Conservation (phyloP, 2,888 invertebrate genomes). For the Callyntrura guangdongensis region DNA sequence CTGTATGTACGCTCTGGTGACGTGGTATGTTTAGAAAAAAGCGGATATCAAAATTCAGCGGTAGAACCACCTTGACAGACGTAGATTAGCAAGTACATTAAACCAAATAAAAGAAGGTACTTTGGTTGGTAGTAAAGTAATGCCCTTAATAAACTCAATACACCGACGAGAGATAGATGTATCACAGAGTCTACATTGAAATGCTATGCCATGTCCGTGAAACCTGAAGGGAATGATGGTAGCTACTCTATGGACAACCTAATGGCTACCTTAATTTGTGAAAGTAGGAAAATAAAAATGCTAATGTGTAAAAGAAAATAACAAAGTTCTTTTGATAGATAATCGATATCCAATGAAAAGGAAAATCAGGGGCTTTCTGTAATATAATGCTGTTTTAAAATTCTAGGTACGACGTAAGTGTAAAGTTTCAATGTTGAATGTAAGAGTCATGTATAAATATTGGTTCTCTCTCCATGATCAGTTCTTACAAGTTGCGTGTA, state of each 20-base stretch:
- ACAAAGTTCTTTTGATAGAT: too few species aligned
- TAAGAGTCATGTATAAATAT: too few species aligned
- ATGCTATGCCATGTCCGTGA: slow-evolving; percentile 36
- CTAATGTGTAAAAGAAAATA: too few species aligned
- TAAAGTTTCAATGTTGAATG: too few species aligned
- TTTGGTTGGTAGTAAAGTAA: slow-evolving; percentile 30
- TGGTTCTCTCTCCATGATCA: too few species aligned
- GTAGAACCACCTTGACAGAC: not conserved
- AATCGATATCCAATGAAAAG: too few species aligned
- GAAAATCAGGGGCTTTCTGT: too few species aligned
- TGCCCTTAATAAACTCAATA: slow-evolving; percentile 32
- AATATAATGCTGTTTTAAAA: too few species aligned
- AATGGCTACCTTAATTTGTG: slow-evolving; percentile 23
- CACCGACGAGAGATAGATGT: too few species aligned
- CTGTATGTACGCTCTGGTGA: not conserved
- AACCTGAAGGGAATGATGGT: slow-evolving; percentile 61
- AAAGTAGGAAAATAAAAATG: too few species aligned
- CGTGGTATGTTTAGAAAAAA: not conserved
- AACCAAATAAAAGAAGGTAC: not conserved
- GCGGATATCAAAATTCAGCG: not conserved
- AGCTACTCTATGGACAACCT: slow-evolving; percentile 49
- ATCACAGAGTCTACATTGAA: not conserved
- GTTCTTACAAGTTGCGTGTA: too few species aligned
- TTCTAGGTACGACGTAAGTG: too few species aligned
- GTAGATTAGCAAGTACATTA: not conserved